Base-by-base conservation (phyloP, 2,797 vertebrate species). In the Yasuhikotakia modesta region DNA sequence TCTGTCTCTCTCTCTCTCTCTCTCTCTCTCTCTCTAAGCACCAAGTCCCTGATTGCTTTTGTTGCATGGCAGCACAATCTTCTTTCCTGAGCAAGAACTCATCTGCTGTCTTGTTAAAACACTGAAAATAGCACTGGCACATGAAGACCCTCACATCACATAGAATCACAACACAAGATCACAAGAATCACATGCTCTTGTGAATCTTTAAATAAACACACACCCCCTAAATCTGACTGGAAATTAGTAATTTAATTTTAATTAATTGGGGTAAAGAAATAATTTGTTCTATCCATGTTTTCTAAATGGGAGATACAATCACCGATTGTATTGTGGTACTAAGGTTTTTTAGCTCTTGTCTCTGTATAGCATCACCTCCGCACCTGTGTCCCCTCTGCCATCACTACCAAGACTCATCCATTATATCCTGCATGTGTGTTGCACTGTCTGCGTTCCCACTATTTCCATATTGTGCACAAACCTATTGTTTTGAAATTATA, bases 21-120 rank as follows among this genome's bases (percentile, higher is more conserved):
- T 52, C 19, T 52, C 66, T 72, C 52, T 58, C 66, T 66, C 64
- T 63, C 58, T 58, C 73, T 79, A 60, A 80, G 80, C 76, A 22
- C 35, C 17, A 53, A 81, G 73, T 67, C 67, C 45, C 81, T 83
- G 81, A 84, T 84, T 85, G 82, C 80, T 85, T 86, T 85, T 86
- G 76, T 85, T 83, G 81, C 65, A 71, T 72, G 10, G 64, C 52
- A 74, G 79, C 79, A 35, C 74, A 68, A 66, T 76, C 72, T 73
- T 82, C 77, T 57, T 32, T 39, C 61, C 73, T 48, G 35, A 82
- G 79, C 73, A 78, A 46, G 64, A 58, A 39, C 43, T 53, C 12
- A 27, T 76, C 69, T 35, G 22, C 50, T 50, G 70, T 61, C 67
- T 78, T 39, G 4, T 8, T 17, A 68, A 21, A 78, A 70, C 30